Evolutionary conservation across 2,113 vertebrate species (phyloP), one percentile per base, ranked within the genome.

Genomic region (Nasalis larvatus): DNA sequence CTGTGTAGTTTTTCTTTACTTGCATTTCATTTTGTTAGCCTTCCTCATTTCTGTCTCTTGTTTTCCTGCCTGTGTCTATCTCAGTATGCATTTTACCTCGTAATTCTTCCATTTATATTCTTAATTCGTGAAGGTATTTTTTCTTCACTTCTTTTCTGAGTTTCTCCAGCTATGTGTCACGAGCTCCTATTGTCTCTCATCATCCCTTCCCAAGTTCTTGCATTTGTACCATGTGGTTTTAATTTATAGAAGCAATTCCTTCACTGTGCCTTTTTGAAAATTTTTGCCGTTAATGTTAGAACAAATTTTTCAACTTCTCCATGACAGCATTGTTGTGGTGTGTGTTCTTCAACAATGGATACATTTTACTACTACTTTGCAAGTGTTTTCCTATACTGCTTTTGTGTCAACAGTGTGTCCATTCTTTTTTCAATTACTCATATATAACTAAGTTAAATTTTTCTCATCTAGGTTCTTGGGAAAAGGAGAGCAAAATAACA

Each of bases 361-460:
- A 68, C 23, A 40, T 78, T 88, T 96, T 74, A 47, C 16, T n/a
- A 9, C 25, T 78, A 2, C 76, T 95, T 42, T 78, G 1, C 16
- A 47, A 60, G 8, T 76, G 35, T 93, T 90, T 71, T 47, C 47
- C 40, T 85, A 85, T 87, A 85, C 84, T 94, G 52, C 86, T 83
- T 94, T 84, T 85, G 23, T 73, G 66, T 73, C 88, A 52, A 85
- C 58, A 47, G 1, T 77, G 14, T 69, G 7, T 49, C 27, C 12
- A 16, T 73, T 95, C 35, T 88, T 94, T 95, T 87, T 37, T 81
- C 14, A 95, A 56, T 92, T 81, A 87, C 20, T 94, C 49, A 71
- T 42, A 60, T 87, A 42, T 74, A 96, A 85, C 10, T 45, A 2
- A 84, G 23, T 63, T 77, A 86, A 73, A 83, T 60, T 80, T 77